These are phyloP conservation scores for Achatina immaculata DNA, from an alignment of 1,140 invertebrate species.

Conservation along the genomic window DNA sequence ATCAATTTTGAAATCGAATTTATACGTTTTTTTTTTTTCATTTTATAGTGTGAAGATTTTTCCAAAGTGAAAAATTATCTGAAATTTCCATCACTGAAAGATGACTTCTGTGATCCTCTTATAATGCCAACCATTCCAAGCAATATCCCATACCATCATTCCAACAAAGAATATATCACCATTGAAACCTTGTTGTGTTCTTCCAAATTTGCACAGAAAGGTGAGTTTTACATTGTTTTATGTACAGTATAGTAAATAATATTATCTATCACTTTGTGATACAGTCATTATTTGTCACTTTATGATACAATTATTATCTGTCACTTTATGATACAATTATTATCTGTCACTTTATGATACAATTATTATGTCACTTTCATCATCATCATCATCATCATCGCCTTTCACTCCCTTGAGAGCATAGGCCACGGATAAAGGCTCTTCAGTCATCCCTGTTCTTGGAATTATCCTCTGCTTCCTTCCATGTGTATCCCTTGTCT, in stretches of 20 bases:
- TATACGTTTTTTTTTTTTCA: too few species aligned
- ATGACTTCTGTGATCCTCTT: conserved; percentile 56
- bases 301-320: too few species aligned
- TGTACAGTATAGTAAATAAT: not conserved
- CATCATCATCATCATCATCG: not conserved
- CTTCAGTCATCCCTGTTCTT: too few species aligned
- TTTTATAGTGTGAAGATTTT: conserved; percentile 81
- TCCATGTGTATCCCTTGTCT: too few species aligned
- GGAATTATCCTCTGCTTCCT: too few species aligned
- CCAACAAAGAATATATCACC: conserved; percentile 86
- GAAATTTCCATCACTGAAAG: conserved; percentile 79
- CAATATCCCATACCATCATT: conserved; percentile 80
- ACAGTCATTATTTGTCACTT: too few species aligned
- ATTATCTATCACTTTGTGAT: too few species aligned
- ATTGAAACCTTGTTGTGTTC: conserved; percentile 89
- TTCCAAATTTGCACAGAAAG: conserved; percentile 94
- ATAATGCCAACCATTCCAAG: conserved; percentile 41
- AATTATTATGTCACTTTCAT: not conserved
- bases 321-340: too few species aligned
- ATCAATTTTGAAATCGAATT: too few species aligned
- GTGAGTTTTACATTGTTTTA: conserved; percentile 71
- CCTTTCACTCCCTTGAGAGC: too few species aligned
- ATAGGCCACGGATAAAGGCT: not conserved
- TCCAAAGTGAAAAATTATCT: conserved; percentile 82
- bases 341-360: too few species aligned